Evolutionary conservation across 2,113 vertebrate species (phyloP), one percentile per base, ranked within the genome.

Genomic region (Lampris megalopsis): DNA sequence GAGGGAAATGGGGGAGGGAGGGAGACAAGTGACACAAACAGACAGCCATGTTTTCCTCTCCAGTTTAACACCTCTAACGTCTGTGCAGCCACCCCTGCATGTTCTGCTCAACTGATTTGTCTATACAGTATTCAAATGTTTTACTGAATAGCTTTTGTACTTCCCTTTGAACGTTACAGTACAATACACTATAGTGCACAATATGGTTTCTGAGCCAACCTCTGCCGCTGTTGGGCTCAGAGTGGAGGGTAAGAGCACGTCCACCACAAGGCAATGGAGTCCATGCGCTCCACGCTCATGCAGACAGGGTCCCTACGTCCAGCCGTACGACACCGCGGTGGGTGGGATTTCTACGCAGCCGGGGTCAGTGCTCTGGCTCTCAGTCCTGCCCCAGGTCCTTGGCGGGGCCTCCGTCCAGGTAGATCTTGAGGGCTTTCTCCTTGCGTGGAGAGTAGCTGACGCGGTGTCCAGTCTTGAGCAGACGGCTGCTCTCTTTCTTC

Each of bases 391-490:
- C 95, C 63, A 94, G 88, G 91, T 99, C 98, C 94, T 97, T 99
- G 91, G 94, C 95, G 75, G 97, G 96, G 60, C 96, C 97, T 75
- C 97, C 97, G 43, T 99, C 98, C 91, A 99, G 93, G 92, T 99
- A 99, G 91, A 99, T 99, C 94, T 99, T 99, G 77, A 99, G 96
- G 90, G 98, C 98, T 89, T 99, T 99, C 92, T 99, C 98, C 89
- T 99, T 99, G 80, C 97, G 97, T 35, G 98, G 98, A 3, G 98
- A 99, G 94, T 98, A 99, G 68, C 97, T 98, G 87, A 99, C 96
- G 1, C 97, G 96, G 82, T 99, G 97, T 82, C 97, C 98, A 0
- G 97, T 99, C 89, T 98, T 99, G 79, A 99, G 96, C 86, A 99
- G 95, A 9, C 97, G 95, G 89, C 97, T 99, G 94, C 97, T 99